phyloP scores from a whole-genome alignment of 35 echinoderm and acorn worm species.

The Holothuria glaberrima region DNA sequence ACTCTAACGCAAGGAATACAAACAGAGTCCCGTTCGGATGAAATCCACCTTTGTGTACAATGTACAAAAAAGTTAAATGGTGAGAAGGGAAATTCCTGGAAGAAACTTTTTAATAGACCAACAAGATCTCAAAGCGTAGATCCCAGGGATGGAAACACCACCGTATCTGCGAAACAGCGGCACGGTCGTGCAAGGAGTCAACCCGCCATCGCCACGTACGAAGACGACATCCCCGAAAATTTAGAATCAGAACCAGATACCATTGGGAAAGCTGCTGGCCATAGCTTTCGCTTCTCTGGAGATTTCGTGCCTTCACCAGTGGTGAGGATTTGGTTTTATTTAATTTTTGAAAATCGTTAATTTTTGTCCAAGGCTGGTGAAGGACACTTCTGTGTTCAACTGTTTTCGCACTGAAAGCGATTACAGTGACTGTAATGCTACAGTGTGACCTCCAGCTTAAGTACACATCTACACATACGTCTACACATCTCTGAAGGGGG shows the following conservation, averaged over 20 bases:
- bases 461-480: too few species aligned
- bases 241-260: background rate
- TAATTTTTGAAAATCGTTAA: too few species aligned
- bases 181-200: constrained; percentile 2
- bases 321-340: constrained; percentile 8
- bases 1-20: background rate
- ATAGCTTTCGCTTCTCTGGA: background rate
- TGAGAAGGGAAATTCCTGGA: constrained; percentile 28
- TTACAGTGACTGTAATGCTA: too few species aligned
- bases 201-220: background rate
- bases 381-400: too few species aligned
- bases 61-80: constrained; percentile 44
- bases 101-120: constrained; percentile 1
- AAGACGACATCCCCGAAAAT: constrained; percentile 35
- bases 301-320: constrained; percentile 44
- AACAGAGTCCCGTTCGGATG: background rate
- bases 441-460: too few species aligned
- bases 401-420: too few species aligned
- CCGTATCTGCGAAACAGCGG: background rate
- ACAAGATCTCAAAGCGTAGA: constrained; percentile 25
- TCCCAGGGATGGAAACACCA: background rate
- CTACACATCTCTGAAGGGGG: too few species aligned
- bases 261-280: background rate
- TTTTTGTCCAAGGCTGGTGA: too few species aligned
- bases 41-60: background rate